These are phyloP conservation scores for Darevskia mixta DNA, from an alignment of 2,797 vertebrate species.

Conservation along the genomic window DNA sequence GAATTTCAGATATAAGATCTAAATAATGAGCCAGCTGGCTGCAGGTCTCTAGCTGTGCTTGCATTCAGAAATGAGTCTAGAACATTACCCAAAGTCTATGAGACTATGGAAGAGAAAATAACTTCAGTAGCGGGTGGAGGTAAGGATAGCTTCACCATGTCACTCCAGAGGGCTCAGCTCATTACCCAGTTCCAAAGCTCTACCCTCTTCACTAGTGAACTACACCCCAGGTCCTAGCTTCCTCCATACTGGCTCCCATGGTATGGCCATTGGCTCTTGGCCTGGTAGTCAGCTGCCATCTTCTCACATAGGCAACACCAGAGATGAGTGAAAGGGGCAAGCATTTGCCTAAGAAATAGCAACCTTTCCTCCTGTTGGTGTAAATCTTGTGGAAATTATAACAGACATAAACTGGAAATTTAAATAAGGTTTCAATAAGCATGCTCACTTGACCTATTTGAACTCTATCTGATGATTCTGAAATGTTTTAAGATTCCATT, in stretches of 20 bases:
- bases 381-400: no score
- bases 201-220: neutral
- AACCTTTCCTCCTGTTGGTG: no score
- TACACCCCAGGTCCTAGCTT: neutral
- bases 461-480: no score
- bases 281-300: neutral
- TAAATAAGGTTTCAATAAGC: no score
- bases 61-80: neutral
- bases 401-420: no score
- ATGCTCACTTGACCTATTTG: no score
- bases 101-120: neutral
- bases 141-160: neutral
- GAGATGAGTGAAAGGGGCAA: no score
- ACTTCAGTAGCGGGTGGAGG: neutral
- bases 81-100: neutral
- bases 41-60: neutral
- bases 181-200: neutral
- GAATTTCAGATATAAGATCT: neutral
- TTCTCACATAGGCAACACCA: neutral
- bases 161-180: no score
- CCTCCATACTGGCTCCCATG: neutral
- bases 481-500: no score
- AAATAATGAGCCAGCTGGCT: neutral
- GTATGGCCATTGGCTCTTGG: neutral
- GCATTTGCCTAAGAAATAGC: no score